Percentiles rank a stretch among this genome's conserved stretches.
Conservation (phyloP, 2,797 vertebrate species). For the Euphonia xanthogaster region DNA sequence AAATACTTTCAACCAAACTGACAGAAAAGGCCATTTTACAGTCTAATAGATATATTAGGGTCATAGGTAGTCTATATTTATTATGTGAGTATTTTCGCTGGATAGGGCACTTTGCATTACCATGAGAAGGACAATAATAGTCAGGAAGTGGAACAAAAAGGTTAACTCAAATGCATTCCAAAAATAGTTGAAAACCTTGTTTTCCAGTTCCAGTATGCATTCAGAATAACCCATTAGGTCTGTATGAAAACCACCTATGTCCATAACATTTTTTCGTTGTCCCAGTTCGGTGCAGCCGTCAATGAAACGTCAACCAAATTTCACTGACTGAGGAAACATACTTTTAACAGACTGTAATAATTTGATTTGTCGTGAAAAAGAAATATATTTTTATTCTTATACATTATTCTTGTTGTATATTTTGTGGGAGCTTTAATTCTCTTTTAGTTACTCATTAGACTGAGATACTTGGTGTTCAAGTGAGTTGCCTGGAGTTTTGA, state of each 20-base stretch:
- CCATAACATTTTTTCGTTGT: neutral
- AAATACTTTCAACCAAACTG: neutral
- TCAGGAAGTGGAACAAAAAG: neutral
- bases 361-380: neutral
- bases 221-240: neutral
- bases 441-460: neutral
- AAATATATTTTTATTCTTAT: neutral
- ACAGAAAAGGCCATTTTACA: constrained; percentile 13
- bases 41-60: neutral
- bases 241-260: neutral
- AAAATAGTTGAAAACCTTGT: neutral
- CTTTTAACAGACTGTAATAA: neutral
- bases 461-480: neutral
- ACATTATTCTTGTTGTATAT: neutral
- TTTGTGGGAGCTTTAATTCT: neutral
- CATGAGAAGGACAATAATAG: neutral
- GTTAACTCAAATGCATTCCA: neutral
- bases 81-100: neutral
- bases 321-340: neutral
- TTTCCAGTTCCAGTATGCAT: neutral
- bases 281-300: neutral
- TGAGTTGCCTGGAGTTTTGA: neutral
- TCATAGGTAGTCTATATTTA: neutral
- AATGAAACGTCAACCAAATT: neutral
- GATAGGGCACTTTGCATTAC: neutral